A percentile compares a stretch with the other conserved stretches of the same genome.
These are phyloP conservation scores for Drosophila sechellia DNA, from an alignment of 1,140 invertebrate genomes.

Conservation along the genomic window DNA sequence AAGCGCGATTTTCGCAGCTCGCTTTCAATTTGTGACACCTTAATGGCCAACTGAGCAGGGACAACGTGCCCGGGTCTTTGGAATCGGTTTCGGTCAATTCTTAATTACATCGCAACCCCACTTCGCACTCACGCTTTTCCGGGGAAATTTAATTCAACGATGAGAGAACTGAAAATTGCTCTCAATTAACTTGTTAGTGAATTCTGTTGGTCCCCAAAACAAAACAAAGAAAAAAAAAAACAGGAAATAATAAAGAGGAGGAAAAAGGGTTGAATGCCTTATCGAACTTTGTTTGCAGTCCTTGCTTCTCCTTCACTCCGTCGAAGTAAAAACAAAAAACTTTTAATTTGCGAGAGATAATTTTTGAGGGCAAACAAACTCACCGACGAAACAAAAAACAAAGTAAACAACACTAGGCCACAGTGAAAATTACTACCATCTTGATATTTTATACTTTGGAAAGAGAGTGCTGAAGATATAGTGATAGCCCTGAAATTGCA, in stretches of 20 bases:
- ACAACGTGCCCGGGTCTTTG: slow-evolving; percentile 37
- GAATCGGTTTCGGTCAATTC: slow-evolving; percentile 33
- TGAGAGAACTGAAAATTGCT: slow-evolving; percentile 59
- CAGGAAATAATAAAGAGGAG: not conserved
- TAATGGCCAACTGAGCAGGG: slow-evolving; percentile 51
- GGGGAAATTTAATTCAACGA: slow-evolving; percentile 48
- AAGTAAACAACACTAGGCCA: slow-evolving; percentile 56
- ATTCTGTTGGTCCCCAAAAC: slow-evolving; percentile 17
- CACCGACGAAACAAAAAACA: slow-evolving; percentile 5
- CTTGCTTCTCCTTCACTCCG: not conserved
- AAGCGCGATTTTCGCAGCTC: slow-evolving; percentile 38
- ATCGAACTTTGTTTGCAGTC: slow-evolving; percentile 18
- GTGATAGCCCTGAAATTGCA: too few species aligned
- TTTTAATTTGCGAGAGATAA: slow-evolving; percentile 66
- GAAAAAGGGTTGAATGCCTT: slow-evolving; percentile 34
- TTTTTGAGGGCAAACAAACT: slow-evolving; percentile 32
- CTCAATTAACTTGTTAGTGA: slow-evolving; percentile 61
- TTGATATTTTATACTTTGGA: not conserved
- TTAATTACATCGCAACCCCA: slow-evolving; percentile 9
- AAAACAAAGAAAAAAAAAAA: slow-evolving; percentile 5
- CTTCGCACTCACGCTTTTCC: not conserved
- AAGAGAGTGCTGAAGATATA: not conserved
- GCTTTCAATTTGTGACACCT: slow-evolving; percentile 72
- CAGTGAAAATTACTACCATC: not conserved
- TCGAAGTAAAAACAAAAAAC: slow-evolving; percentile 31